phyloP scores from a whole-genome alignment of 2,888 invertebrate genomes.

The Parasteatoda lunata region DNA sequence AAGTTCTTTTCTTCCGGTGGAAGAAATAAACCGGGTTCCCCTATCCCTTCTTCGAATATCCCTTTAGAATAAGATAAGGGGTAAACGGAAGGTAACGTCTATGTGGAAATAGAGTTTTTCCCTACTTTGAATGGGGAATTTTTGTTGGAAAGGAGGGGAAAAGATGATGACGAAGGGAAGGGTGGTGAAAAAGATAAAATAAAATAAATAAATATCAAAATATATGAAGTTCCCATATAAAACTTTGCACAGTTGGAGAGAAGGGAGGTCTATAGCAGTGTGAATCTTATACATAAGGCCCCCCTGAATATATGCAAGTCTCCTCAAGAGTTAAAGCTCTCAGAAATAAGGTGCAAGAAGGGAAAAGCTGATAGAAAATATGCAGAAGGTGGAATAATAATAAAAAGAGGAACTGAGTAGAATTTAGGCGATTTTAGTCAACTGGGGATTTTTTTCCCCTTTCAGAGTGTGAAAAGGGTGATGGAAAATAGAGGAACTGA shows the following conservation, averaged over 20 bases:
- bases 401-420: constrained; percentile 31
- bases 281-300: constrained; percentile 32
- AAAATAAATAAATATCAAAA: constrained; percentile 40
- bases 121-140: constrained; percentile 68
- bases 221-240: constrained; percentile 41
- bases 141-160: constrained; percentile 47
- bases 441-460: constrained; percentile 53
- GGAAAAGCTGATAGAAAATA: constrained; percentile 58
- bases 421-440: constrained; percentile 68
- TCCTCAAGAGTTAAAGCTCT: constrained; percentile 65
- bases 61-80: constrained; percentile 52
- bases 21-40: constrained; percentile 63
- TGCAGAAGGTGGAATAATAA: constrained; percentile 46
- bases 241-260: constrained; percentile 56
- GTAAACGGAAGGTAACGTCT: constrained; percentile 33
- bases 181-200: constrained; percentile 17
- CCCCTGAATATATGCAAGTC: constrained; percentile 64
- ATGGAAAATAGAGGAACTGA: constrained; percentile 14
- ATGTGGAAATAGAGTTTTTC: constrained; percentile 67
- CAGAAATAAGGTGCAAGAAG: constrained; percentile 56
- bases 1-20: constrained; percentile 18
- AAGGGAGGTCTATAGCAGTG: neutral
- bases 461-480: neutral
- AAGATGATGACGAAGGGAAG: constrained; percentile 61
- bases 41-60: constrained; percentile 53